phyloP scores from a whole-genome alignment of 2,113 vertebrate species.

The Phyllopteryx taeniolatus region DNA sequence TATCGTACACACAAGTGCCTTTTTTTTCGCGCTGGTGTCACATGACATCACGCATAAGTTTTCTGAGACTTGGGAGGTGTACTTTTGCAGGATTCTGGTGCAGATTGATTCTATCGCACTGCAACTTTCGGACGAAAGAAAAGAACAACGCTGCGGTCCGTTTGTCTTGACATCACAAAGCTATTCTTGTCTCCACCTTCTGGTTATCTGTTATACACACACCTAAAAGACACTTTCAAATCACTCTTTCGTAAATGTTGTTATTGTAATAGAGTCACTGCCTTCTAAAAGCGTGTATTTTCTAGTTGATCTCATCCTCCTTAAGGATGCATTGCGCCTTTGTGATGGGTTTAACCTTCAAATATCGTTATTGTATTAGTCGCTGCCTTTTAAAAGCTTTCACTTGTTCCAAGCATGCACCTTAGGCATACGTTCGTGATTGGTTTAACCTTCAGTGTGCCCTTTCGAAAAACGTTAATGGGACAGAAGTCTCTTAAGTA shows the following conservation, averaged over 20 bases:
- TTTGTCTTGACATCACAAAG: too few relatives aligned
- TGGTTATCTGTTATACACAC: too few relatives aligned
- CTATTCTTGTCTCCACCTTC: too few relatives aligned
- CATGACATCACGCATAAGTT: too few relatives aligned
- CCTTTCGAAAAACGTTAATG: slow-evolving; percentile 9
- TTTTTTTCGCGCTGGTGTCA: too few relatives aligned
- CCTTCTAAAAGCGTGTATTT: slow-evolving; percentile 3
- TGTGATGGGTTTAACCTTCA: slow-evolving; percentile 12
- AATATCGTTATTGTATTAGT: neutral
- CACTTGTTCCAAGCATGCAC: too few relatives aligned
- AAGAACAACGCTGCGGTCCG: too few relatives aligned
- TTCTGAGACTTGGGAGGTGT: too few relatives aligned
- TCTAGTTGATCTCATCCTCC: neutral
- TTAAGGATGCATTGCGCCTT: neutral
- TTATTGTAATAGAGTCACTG: neutral
- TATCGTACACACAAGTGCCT: too few relatives aligned
- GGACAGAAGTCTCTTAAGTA: slow-evolving; percentile 17
- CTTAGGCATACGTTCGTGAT: neutral
- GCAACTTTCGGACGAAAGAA: too few relatives aligned
- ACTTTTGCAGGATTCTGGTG: too few relatives aligned
- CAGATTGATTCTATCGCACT: too few relatives aligned
- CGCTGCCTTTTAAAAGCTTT: neutral
- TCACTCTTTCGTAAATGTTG: neutral
- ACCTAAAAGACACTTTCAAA: neutral
- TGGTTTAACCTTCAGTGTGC: slow-evolving; percentile 9